Evolutionary conservation across 2,888 invertebrate species (phyloP), one percentile per base, ranked within the genome.

Genomic region (Bombylius discolor): DNA sequence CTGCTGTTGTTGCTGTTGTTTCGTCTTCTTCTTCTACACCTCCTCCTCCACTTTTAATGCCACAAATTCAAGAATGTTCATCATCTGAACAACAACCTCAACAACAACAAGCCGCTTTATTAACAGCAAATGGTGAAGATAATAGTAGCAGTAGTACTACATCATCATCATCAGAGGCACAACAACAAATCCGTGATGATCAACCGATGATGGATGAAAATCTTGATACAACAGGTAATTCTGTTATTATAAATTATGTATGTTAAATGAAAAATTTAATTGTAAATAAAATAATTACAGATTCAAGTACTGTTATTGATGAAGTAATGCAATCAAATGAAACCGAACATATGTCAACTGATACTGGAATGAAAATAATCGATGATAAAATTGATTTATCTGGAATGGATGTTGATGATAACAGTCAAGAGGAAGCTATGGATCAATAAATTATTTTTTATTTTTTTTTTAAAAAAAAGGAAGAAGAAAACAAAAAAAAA

Each of bases 361-460:
- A 71, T 51, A 65, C 66, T 39, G 63, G 61, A 4, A 62, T 63
- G 11, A 58, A 58, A 55, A 49, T 63, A 56, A 69, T 72, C 23
- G 56, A 56, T 33, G 58, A 53, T 23, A 59, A 59, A 45, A 31
- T 42, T 46, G 71, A 70, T 57, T 65, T 67, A 11, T 67, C 68
- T 45, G 70, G 70, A 54, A 74, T 74, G 73, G 73, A 74, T 57
- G 69, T 73, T 23, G 73, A 74, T 51, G 73, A 73, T 53, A 71
- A 71, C 60, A 73, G 72, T 63, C 72, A 71, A 55, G 71, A 73
- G 64, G 62, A 61, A 47, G 73, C 74, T 55, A 74, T 74, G 73
- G 71, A 73, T 63, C 73, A 73, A 62, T 73, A 73, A 64, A 50
- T 42, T 23, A 23, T 23, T 23, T 23, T 2, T 23, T 23, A 23